Conservation (phyloP, 2,888 invertebrate genomes). For the Acholoe squamosa region DNA sequence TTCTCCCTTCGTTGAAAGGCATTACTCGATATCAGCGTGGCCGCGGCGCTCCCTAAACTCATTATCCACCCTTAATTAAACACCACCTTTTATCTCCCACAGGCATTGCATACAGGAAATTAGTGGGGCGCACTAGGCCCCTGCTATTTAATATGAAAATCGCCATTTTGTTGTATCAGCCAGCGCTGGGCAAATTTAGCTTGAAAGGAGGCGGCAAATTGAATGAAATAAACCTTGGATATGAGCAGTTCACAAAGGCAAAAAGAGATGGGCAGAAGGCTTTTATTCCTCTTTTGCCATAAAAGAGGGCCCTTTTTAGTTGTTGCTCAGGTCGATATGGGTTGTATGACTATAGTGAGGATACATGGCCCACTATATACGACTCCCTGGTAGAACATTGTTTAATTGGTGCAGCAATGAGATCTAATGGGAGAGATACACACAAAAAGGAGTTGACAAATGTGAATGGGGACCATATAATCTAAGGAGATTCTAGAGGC, state of each 20-base stretch:
- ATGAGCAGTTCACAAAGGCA: no score
- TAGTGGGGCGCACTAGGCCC: background rate
- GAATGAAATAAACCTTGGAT: background rate
- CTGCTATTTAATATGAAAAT: conserved; percentile 38
- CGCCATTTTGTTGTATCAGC: conserved; percentile 15
- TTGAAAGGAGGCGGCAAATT: conserved; percentile 44
- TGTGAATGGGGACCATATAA: no score
- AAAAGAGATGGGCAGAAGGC: background rate
- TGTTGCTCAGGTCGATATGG: no score
- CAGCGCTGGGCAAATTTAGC: conserved; percentile 2
- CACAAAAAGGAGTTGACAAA: no score
- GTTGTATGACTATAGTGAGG: no score
- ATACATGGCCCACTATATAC: no score
- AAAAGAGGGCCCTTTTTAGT: no score
- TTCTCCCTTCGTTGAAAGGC: background rate
- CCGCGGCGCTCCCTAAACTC: background rate
- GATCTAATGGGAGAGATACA: no score
- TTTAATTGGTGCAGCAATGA: no score
- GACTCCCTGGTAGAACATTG: no score
- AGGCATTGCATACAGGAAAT: conserved; percentile 29
- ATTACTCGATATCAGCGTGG: background rate
- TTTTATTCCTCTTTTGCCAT: conserved; percentile 2
- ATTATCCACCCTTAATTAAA: conserved; percentile 41
- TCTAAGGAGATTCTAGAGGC: no score
- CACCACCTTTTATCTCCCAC: conserved; percentile 22